A percentile compares a stretch with the other conserved stretches of the same genome.
Conservation (phyloP, 2,113 vertebrate genomes). For the Stigmatopora nigra region DNA sequence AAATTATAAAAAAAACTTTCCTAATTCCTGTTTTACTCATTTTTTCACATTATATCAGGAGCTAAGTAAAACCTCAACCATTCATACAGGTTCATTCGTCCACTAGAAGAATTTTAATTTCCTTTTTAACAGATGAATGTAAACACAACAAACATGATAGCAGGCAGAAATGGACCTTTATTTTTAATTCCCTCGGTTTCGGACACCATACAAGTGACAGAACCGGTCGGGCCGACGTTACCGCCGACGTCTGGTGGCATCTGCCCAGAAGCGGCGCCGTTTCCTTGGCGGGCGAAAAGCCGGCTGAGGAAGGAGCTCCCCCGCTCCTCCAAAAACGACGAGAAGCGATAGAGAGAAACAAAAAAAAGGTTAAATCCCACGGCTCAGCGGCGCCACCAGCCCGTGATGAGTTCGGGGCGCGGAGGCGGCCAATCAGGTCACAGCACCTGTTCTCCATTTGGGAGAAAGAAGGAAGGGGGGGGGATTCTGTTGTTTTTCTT, state of each 20-base stretch:
- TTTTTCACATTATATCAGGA: no score
- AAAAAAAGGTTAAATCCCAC: slow-evolving; percentile 47
- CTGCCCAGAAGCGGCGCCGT: slow-evolving; percentile 38
- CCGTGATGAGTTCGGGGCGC: slow-evolving; percentile 50
- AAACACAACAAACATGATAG: slow-evolving; percentile 35
- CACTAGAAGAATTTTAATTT: no score
- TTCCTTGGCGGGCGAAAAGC: neutral
- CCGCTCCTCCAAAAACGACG: slow-evolving; percentile 13
- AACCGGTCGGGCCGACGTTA: slow-evolving; percentile 14
- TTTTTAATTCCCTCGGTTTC: slow-evolving; percentile 37
- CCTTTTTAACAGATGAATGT: neutral
- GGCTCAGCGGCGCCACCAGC: slow-evolving; percentile 35
- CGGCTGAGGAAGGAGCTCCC: slow-evolving; percentile 17
- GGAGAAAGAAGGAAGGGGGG: slow-evolving; percentile 70
- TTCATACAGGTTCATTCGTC: no score
- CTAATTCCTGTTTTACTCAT: no score
- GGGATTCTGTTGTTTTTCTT: slow-evolving; percentile 62
- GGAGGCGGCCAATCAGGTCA: slow-evolving; percentile 54
- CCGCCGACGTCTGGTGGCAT: slow-evolving; percentile 16
- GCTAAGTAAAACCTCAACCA: no score
- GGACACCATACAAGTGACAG: slow-evolving; percentile 47
- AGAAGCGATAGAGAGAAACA: slow-evolving; percentile 13
- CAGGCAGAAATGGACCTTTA: slow-evolving; percentile 68
- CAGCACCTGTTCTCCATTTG: slow-evolving; percentile 72
- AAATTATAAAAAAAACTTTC: no score